These are phyloP conservation scores for Microplitis deprimator DNA, from an alignment of 2,888 invertebrate genomes.

Conservation along the genomic window DNA sequence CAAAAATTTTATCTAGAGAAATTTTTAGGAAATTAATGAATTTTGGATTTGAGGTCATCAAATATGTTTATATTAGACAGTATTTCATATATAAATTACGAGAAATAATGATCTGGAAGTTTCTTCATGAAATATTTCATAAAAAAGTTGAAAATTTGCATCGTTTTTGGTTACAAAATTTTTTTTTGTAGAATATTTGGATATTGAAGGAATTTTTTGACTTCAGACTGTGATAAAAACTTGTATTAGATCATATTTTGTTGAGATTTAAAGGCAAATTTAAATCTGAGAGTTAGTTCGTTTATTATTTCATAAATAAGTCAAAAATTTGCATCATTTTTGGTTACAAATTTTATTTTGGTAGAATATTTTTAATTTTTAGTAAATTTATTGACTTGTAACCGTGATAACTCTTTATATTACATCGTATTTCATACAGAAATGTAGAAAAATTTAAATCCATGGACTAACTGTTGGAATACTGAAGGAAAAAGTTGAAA, in stretches of 20 bases:
- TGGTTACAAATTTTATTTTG: background rate
- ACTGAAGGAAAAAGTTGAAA: too few species aligned
- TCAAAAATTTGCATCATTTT: background rate
- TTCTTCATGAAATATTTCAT: background rate
- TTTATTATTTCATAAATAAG: background rate
- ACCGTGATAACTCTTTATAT: background rate
- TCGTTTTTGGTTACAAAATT: background rate
- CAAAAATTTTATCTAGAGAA: too few species aligned
- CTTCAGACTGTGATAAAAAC: background rate
- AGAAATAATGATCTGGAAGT: too few species aligned
- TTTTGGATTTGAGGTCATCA: too few species aligned
- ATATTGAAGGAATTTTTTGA: too few species aligned
- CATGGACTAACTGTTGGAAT: too few species aligned
- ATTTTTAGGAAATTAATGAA: too few species aligned
- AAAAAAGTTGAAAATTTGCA: background rate
- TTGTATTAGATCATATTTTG: background rate
- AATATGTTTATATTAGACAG: too few species aligned
- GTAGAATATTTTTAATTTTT: background rate
- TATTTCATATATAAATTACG: too few species aligned
- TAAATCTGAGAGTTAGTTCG: background rate
- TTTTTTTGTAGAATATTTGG: too few species aligned
- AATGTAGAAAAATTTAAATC: too few species aligned
- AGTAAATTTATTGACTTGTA: background rate
- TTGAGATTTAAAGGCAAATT: background rate
- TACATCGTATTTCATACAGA: background rate